Conservation (phyloP, 1,140 invertebrate species). For the Watersipora subatra region DNA sequence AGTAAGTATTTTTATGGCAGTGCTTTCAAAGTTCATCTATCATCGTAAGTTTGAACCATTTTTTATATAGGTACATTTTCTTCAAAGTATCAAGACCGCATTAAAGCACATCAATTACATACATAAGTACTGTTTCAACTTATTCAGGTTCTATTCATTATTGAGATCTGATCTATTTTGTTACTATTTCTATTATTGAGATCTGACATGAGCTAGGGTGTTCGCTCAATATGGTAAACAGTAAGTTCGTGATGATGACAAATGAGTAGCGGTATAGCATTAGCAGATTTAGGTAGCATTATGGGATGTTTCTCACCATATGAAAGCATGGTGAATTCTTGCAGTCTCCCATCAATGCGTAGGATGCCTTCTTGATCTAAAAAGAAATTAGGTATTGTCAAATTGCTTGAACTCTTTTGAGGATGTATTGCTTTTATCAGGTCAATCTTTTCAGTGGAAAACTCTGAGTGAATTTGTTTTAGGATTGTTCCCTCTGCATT, state of each 20-base stretch:
- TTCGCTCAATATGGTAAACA: background rate
- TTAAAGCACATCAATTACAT: too few species aligned
- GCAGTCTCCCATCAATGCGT: background rate
- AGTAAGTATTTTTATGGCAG: too few species aligned
- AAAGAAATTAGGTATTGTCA: background rate
- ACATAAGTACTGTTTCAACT: too few species aligned
- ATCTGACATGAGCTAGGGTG: background rate
- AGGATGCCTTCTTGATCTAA: background rate
- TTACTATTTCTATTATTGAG: too few species aligned
- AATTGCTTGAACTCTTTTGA: background rate
- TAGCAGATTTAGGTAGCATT: background rate
- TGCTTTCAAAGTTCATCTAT: too few species aligned
- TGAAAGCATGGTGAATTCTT: background rate
- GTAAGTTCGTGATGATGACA: background rate
- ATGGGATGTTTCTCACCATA: conserved; percentile 3
- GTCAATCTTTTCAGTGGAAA: background rate
- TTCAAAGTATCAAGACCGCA: too few species aligned
- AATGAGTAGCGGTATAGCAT: background rate
- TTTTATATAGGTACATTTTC: too few species aligned
- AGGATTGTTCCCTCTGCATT: background rate
- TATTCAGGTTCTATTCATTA: too few species aligned
- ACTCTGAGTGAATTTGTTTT: background rate
- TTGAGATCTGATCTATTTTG: too few species aligned
- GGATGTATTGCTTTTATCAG: background rate
- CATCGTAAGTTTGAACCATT: too few species aligned